Evolutionary conservation across 2,888 invertebrate genomes (phyloP).

Genomic region (Ochropleura leucogaster): DNA sequence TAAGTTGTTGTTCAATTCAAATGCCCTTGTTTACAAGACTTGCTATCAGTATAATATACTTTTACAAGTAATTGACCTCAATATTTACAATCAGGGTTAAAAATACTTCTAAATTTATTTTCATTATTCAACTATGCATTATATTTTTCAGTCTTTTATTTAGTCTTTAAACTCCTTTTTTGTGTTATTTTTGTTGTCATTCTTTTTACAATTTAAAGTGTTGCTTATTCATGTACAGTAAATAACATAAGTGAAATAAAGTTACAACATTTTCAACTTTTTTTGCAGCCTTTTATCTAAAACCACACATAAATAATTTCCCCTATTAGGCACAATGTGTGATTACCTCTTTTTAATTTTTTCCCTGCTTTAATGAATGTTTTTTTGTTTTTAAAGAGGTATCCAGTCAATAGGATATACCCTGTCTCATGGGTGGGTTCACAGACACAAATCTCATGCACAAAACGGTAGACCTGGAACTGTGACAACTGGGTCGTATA

Average conservation of each 20-base stretch:
- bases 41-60: not conserved
- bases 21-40: not conserved
- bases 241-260: not conserved
- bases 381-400: slow-evolving; percentile 52
- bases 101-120: not conserved
- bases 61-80: not conserved
- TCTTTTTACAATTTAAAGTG: not conserved
- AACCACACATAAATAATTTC: not conserved
- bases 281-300: not conserved
- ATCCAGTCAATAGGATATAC: slow-evolving; percentile 32
- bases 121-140: not conserved
- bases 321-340: not conserved
- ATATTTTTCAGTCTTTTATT: not conserved
- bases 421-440: slow-evolving; percentile 41
- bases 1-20: not conserved
- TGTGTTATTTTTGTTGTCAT: not conserved
- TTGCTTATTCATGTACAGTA: not conserved
- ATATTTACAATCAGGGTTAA: not conserved
- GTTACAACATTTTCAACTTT: not conserved
- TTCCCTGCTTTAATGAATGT: not conserved
- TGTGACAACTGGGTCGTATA: slow-evolving; percentile 37
- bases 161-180: not conserved
- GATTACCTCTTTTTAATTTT: not conserved
- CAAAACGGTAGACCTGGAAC: slow-evolving; percentile 6
- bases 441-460: slow-evolving; percentile 18